These are phyloP conservation scores for Diaperis boleti DNA, from an alignment of 2,888 invertebrate genomes.

Conservation along the genomic window DNA sequence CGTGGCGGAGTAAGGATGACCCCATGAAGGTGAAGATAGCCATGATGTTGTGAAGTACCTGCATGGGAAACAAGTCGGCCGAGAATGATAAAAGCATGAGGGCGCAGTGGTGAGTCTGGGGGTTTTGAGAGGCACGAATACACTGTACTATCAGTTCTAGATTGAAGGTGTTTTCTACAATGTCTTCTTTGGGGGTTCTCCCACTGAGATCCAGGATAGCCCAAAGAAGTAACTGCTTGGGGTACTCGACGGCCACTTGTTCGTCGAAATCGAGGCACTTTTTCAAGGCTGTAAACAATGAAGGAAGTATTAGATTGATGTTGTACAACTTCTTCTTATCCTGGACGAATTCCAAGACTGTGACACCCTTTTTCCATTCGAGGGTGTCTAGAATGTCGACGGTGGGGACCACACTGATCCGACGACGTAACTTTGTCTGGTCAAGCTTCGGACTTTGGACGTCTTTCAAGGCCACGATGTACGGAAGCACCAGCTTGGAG, in stretches of 20 bases:
- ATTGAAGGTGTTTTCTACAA: conserved; percentile 70
- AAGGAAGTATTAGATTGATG: conserved; percentile 75
- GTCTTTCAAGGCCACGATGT: conserved; percentile 73
- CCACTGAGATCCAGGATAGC: conserved; percentile 80
- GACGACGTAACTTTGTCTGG: conserved; percentile 64
- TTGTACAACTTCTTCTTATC: conserved; percentile 83
- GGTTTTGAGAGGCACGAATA: conserved; percentile 90
- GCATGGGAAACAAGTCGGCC: conserved; percentile 82
- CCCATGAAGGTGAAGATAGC: conserved; percentile 99
- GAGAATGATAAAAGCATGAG: conserved; percentile 84
- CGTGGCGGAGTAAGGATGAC: conserved; percentile 89
- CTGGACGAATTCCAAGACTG: conserved; percentile 86
- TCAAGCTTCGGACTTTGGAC: conserved; percentile 65
- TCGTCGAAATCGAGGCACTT: conserved; percentile 85
- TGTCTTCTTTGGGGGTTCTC: conserved; percentile 68
- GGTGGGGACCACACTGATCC: conserved; percentile 67
- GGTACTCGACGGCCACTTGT: conserved; percentile 86
- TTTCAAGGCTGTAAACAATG: conserved; percentile 83
- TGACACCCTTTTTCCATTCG: conserved; percentile 84
- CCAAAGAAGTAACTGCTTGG: conserved; percentile 87
- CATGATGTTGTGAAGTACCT: conserved; percentile 93
- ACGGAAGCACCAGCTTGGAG: conserved; percentile 71
- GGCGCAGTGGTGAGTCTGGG: conserved; percentile 96
- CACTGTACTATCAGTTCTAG: conserved; percentile 89
- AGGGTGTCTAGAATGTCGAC: conserved; percentile 74